phyloP scores from a whole-genome alignment of 2,888 invertebrate genomes.

The Piscicola geometra region DNA sequence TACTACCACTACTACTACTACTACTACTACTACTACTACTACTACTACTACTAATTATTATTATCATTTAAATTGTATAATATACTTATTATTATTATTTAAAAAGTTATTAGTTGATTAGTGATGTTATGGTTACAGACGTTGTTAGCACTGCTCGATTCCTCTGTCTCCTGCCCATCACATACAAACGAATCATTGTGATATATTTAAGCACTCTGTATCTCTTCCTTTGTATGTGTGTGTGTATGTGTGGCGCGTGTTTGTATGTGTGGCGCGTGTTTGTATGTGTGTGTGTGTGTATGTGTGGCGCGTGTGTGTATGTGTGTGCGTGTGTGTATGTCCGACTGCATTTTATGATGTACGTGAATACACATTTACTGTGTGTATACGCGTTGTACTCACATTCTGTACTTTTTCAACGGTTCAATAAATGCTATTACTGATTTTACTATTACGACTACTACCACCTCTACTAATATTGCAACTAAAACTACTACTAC shows the following conservation, averaged over 20 bases:
- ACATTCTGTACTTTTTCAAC: too few species aligned
- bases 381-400: too few species aligned
- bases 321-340: background rate
- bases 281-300: too few species aligned
- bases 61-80: background rate
- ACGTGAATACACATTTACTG: too few species aligned
- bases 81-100: background rate
- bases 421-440: too few species aligned
- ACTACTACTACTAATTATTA: slow-evolving; percentile 15
- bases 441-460: too few species aligned
- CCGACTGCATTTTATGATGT: background rate
- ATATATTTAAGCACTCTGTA: background rate
- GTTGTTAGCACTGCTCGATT: background rate
- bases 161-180: background rate
- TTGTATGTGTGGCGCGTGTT: too few species aligned
- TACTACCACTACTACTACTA: slow-evolving; percentile 20
- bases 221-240: background rate
- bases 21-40: slow-evolving; percentile 24
- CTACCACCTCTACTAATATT: too few species aligned
- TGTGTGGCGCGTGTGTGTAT: too few species aligned
- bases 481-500: background rate
- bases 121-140: background rate
- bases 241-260: too few species aligned
- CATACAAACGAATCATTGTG: background rate
- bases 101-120: too few species aligned